These are phyloP conservation scores for Proisotoma minuta DNA, from an alignment of 2,888 invertebrate genomes.

Conservation along the genomic window DNA sequence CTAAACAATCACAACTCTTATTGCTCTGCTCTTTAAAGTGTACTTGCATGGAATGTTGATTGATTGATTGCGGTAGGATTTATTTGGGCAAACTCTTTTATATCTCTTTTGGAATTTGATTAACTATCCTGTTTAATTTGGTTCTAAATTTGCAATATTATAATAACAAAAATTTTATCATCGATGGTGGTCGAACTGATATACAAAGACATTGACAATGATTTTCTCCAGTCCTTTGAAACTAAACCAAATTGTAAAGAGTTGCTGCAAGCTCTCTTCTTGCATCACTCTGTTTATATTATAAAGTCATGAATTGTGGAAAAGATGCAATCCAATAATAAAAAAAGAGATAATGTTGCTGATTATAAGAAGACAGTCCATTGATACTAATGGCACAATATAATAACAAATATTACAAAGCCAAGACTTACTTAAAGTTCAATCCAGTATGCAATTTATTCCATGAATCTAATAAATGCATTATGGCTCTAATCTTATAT, in stretches of 20 bases:
- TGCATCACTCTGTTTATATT: not conserved
- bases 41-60: too few relatives aligned
- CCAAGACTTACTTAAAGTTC: conserved; percentile 8
- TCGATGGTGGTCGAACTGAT: too few relatives aligned
- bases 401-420: too few relatives aligned
- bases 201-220: conserved; percentile 12
- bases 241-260: not conserved
- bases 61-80: too few relatives aligned
- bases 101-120: too few relatives aligned
- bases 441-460: conserved; percentile 26
- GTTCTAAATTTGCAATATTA: too few relatives aligned
- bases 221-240: conserved; percentile 7
- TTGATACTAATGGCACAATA: not conserved
- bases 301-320: conserved; percentile 1
- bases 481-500: not conserved
- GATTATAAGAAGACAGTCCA: not conserved
- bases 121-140: too few relatives aligned
- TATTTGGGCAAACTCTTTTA: too few relatives aligned
- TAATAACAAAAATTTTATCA: too few relatives aligned
- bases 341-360: not conserved
- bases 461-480: conserved; percentile 11
- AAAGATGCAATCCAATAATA: conserved; percentile 4
- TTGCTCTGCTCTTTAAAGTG: too few relatives aligned
- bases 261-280: not conserved
- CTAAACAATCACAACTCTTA: too few relatives aligned